Evolutionary conservation across 2,113 vertebrate genomes (phyloP).

Genomic region (Danio rerio): GRCz12tu NC_133193.1:24409501-24410000

Average conservation of each 20-base stretch:
- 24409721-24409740: neutral
- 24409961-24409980: no score
- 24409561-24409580: slow-evolving; percentile 74
- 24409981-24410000: no score
- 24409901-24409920: no score
- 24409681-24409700: neutral
- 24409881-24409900: no score
- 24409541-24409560: slow-evolving; percentile 37
- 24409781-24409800: no score
- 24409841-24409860: no score
- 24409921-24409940: no score
- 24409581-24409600: slow-evolving; percentile 64
- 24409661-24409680: neutral
- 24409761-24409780: neutral
- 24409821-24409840: no score
- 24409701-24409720: neutral
- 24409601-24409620: slow-evolving; percentile 56
- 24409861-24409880: no score
- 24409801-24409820: no score
- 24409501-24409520: slow-evolving; percentile 7
- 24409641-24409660: slow-evolving; percentile 52
- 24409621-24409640: slow-evolving; percentile 17
- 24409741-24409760: neutral
- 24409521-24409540: slow-evolving; percentile 33
- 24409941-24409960: no score